Base-by-base conservation (phyloP, 2,888 invertebrate genomes). In the Acanthococcus lagerstroemiae region DNA sequence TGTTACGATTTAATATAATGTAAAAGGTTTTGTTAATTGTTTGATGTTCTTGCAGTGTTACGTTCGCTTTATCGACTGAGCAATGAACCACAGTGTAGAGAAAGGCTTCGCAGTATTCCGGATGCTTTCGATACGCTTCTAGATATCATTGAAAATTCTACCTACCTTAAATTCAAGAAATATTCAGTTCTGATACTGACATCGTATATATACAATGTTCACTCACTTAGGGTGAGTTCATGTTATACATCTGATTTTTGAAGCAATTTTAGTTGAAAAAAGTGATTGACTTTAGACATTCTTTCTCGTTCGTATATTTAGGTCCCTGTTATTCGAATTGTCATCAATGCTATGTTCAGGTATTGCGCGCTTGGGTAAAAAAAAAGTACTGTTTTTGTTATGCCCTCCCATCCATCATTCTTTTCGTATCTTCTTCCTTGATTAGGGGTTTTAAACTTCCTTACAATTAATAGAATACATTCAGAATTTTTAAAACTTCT, bases 131-230 rank as follows among this genome's bases (percentile, higher is more conserved):
- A 54, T 24, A 52, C 50, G 12, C 25, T 63, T 5, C 30, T 63
- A 12, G 24, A 63, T n/a, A 54, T 63, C 24, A 30, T 52, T 52
- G 52, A 63, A 30, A 63, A 63, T 25, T 63, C 54, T 1, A 21
- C 63, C 6, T 30, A 27, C n/a, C 24, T 25, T 12, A 63, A 63
- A 63, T 63, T 63, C 24, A 63, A 63, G 24, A 63, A 63, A 44
- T 63, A 54, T 44, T 54, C 52, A 4, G 50, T 54, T 22, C 30
- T 54, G 9, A 63, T 63, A 30, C 25, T 63, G 4, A 52, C 52
- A 24, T 54, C 63, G 17, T 63, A 54, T 6, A 54, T 63, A 22
- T 63, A 63, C 24, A 50, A 54, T 25, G 54, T 54, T 2, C 17
- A 54, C 24, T 54, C 54, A 15, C 37, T 63, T 1, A 27, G 27